Conservation (phyloP, 2,888 invertebrate species). For the Timema cristinae region DNA sequence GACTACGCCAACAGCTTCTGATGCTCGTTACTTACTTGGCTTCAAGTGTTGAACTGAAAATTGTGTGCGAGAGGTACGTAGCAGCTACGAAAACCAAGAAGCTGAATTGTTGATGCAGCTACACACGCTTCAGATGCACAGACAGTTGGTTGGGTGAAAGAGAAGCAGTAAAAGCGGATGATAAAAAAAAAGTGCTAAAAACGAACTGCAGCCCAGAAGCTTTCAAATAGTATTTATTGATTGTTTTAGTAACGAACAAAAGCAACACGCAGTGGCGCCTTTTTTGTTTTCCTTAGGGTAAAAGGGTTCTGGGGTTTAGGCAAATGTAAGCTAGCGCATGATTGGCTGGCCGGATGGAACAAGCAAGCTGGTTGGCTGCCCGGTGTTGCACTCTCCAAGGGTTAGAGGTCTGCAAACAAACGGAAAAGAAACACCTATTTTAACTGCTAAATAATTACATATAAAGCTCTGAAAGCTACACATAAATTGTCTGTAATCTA, state of each 20-base stretch:
- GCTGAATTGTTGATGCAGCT: neutral
- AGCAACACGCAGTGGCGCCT: constrained; percentile 29
- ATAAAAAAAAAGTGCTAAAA: neutral
- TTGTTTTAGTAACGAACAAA: constrained; percentile 17
- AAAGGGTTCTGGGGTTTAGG: constrained; percentile 27
- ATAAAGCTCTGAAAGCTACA: constrained; percentile 16
- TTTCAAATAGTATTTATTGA: constrained; percentile 16
- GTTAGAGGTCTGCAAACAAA: constrained; percentile 36
- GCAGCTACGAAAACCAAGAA: too few species aligned
- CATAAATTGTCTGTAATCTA: too few species aligned
- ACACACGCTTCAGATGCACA: constrained; percentile 25
- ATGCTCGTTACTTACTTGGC: too few species aligned
- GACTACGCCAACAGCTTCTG: too few species aligned
- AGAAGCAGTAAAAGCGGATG: constrained; percentile 23
- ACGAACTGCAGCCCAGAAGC: constrained; percentile 27
- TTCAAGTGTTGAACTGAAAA: too few species aligned
- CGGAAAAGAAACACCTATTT: constrained; percentile 31
- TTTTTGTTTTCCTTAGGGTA: constrained; percentile 26
- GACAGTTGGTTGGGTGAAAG: constrained; percentile 21
- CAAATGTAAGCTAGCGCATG: constrained; percentile 33
- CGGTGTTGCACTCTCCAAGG: constrained; percentile 34
- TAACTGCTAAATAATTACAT: constrained; percentile 23
- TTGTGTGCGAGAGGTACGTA: too few species aligned
- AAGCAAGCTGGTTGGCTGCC: constrained; percentile 46
- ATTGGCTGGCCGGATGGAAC: constrained; percentile 40